Evolutionary conservation across 2,888 invertebrate species (phyloP).

Genomic region (Elmis aenea): DNA sequence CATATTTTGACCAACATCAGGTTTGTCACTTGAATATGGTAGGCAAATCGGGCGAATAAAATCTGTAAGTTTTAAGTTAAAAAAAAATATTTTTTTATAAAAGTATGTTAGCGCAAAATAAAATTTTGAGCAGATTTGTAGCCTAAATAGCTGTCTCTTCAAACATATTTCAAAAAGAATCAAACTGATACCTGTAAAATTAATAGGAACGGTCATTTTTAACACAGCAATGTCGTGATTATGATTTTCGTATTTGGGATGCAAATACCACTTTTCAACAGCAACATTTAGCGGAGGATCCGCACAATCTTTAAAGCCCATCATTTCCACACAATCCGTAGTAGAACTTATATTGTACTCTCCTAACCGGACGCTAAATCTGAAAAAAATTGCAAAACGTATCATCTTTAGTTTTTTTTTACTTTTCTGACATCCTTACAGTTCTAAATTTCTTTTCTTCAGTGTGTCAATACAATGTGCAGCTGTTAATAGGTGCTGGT

Average conservation of each 20-base stretch:
- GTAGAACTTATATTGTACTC: conserved; percentile 43
- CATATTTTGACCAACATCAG: conserved; percentile 30
- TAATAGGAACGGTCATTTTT: conserved; percentile 34
- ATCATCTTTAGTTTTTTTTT: conserved; percentile 5
- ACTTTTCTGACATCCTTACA: conserved; percentile 1
- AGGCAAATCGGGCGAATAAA: conserved; percentile 40
- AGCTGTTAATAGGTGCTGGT: conserved; percentile 52
- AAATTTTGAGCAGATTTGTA: no score
- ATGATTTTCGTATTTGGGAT: conserved; percentile 39
- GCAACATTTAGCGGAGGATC: conserved; percentile 35
- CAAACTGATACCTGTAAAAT: conserved; percentile 46
- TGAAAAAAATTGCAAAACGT: conserved; percentile 30
- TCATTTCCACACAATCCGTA: conserved; percentile 41
- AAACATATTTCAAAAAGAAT: no score
- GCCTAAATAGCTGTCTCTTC: no score
- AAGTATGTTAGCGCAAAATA: no score
- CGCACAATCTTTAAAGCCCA: conserved; percentile 41
- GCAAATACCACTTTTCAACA: conserved; percentile 40
- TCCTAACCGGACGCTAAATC: conserved; percentile 51
- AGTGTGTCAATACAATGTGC: conserved; percentile 50
- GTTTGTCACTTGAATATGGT: conserved; percentile 27
- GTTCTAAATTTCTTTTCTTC: conserved; percentile 1
- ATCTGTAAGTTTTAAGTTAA: conserved; percentile 23
- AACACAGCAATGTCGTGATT: conserved; percentile 46
- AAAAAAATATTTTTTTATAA: no score